Evolutionary conservation across 2,797 vertebrate genomes (phyloP), one percentile per base, ranked within the genome.

Genomic region (Coregonus sp.): DNA sequence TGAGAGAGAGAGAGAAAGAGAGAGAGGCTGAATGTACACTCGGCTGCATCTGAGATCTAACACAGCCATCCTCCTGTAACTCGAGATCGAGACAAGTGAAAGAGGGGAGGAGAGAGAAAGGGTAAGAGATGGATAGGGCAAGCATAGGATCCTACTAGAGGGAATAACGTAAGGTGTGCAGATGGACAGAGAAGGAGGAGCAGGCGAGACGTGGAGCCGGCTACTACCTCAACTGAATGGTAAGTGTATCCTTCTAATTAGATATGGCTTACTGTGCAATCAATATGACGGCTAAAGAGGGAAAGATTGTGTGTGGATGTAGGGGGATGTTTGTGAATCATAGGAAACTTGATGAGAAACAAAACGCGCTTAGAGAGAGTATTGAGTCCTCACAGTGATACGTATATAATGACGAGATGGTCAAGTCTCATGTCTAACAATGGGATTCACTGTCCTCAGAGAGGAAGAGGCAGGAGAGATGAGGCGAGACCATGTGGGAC

Each of bases 221-320:
- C 87, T 84, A 72, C 77, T 74, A 73, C 63, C 72, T 79, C 59
- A 75, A 63, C 80, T 88, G 85, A 87, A 87, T 88, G 88, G 89
- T 90, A 85, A 89, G 89, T 83, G 14, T 69, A 5, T 59, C 56
- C 56, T 59, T 47, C 40, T 47, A 47, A 47, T 47, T 59, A 20
- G n/a, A 20, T n/a, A 20, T 6, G 56, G 6, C 56, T 59, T n/a
- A 4, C 56, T 4, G 56, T 59, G 56, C 40, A 47, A 47, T 59
- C 56, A 59, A 20, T 6, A 59, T 6, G 73, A 68, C 63, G 68
- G 29, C 16, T 35, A 52, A 72, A 54, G 18, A 70, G 68, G 33
- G 52, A 1, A 31, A 5, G 4, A 33, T 29, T 67, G 12, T 7
- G 31, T 37, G 31, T 35, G 29, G 5, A 31, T 40, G 16, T 40